Conservation (phyloP, 2,113 vertebrate species). For the Ivindomyrus marchei region DNA sequence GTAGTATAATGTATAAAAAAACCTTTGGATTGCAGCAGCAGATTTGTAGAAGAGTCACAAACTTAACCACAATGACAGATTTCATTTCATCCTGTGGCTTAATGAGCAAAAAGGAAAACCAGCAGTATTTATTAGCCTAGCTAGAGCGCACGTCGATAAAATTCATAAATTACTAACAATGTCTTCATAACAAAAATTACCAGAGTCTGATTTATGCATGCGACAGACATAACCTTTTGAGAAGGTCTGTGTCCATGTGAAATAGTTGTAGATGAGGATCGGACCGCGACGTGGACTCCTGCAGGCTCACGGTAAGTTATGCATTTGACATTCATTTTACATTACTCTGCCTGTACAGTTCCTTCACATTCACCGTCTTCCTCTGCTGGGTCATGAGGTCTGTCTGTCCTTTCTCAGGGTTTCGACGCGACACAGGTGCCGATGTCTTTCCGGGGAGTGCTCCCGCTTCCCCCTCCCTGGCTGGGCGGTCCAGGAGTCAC, state of each 20-base stretch:
- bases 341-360: neutral
- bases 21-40: neutral
- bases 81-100: neutral
- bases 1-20: neutral
- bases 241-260: neutral
- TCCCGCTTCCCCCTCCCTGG: neutral
- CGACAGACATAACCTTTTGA: slow-evolving; percentile 7
- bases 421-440: neutral
- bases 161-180: neutral
- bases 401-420: neutral
- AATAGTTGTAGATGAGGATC: neutral
- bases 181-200: neutral
- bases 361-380: neutral
- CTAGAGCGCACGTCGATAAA: neutral
- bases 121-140: neutral
- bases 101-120: neutral
- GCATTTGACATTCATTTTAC: neutral
- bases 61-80: neutral
- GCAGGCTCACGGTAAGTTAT: neutral
- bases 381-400: neutral
- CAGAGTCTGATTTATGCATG: neutral
- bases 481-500: neutral
- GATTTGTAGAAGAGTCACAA: neutral
- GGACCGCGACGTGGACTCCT: too few relatives aligned
- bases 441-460: neutral